Evolutionary conservation across 2,888 invertebrate species (phyloP), one percentile per base, ranked within the genome.

Genomic region (Scaptomyza reducta): DNA sequence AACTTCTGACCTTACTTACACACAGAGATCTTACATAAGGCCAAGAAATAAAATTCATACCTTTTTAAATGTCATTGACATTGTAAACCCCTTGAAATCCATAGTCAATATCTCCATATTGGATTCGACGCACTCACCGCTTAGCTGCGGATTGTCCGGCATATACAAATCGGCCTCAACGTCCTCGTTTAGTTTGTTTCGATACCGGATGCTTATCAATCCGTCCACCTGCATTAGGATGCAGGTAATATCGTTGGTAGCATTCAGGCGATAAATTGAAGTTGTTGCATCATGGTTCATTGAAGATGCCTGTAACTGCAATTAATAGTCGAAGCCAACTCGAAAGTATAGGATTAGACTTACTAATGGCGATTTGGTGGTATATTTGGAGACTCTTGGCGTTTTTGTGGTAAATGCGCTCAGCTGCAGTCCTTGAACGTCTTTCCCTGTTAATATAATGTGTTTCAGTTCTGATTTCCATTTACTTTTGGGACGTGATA

Each of bases 1-100:
- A 65, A 57, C 67, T 76, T 4, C 47, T 70, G 61, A 65, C 56
- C 59, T 66, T 72, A 61, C 10, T 49, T 33, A 11, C 6, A 10
- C 38, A 16, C 7, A 25, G 22, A 11, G 13, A 13, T 14, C 3
- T 16, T 38, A 14, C 9, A n/a, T 5, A 29, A 33, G n/a, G 14
- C 2, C 40, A 60, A 57, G 2, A 18, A 7, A 6, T 5, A 5
- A 1, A 40, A 22, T 22, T 51, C 49, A 27, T 65, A 97, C 97
- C 94, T 97, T 97, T 63, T 95, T 94, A 88, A 97, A 97, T 74
- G 94, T 94, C 93, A 96, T 95, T 56, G 94, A 93, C 42, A 97
- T 92, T 0, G 94, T 93, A 88, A 96, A 97, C 44, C 95, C 95
- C 64, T 94, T 94, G 94, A 97, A 97, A 7, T 94, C 94, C 54